Conservation (phyloP, 2,797 vertebrate species). For the Ptychadena robeensis region DNA sequence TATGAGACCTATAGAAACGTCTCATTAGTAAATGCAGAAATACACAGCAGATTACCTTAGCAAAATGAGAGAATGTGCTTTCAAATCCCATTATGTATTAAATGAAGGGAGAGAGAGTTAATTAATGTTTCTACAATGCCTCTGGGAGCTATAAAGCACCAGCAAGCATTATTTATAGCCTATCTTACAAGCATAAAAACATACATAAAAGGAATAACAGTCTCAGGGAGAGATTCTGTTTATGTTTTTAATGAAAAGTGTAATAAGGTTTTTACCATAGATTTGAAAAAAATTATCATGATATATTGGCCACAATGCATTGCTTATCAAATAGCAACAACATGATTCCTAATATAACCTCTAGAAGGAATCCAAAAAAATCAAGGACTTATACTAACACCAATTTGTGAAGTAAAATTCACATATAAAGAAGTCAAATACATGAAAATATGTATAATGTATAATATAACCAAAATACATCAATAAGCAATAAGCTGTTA, state of each 20-base stretch:
- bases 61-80: slow-evolving; percentile 8
- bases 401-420: not conserved
- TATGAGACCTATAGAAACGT: not conserved
- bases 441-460: not conserved
- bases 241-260: not conserved
- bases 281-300: too few relatives aligned
- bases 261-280: not conserved
- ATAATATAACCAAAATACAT: not conserved
- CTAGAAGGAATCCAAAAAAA: too few relatives aligned
- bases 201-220: not conserved
- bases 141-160: not conserved
- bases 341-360: too few relatives aligned
- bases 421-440: not conserved
- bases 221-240: not conserved
- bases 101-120: slow-evolving; percentile 35
- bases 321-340: too few relatives aligned
- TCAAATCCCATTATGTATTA: slow-evolving; percentile 47
- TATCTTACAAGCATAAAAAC: slow-evolving; percentile 34
- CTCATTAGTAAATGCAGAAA: not conserved
- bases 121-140: slow-evolving; percentile 42
- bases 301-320: too few relatives aligned
- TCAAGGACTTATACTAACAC: too few relatives aligned
- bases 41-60: not conserved
- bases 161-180: slow-evolving; percentile 13
- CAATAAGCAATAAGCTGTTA: slow-evolving; percentile 30